A percentile compares a stretch with the other conserved stretches of the same genome.
phyloP scores from a whole-genome alignment of 92 coral and sea anemone genomes.

The Epizoanthus scotinus region DNA sequence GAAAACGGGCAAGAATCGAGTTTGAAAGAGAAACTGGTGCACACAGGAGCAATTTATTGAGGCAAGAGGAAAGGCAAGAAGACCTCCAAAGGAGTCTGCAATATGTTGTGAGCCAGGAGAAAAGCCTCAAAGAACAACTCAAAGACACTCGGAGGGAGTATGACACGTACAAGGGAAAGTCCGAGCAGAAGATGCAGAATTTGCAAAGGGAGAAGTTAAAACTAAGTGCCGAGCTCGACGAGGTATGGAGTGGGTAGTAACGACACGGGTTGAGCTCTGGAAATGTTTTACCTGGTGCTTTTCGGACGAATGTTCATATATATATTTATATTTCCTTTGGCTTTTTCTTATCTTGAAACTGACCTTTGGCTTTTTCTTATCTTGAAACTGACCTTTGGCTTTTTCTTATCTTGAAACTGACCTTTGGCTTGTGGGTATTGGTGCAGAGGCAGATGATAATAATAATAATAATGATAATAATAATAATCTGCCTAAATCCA shows the following conservation, averaged over 20 bases:
- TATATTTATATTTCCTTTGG: no score
- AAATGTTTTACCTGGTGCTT: no score
- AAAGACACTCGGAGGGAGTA: conserved; percentile 82
- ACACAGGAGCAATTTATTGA: conserved; percentile 54
- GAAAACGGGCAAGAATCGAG: conserved; percentile 87
- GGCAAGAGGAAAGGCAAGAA: conserved; percentile 71
- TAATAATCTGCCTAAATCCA: no score
- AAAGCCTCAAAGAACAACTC: conserved; percentile 83
- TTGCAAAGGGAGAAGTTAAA: conserved; percentile 92
- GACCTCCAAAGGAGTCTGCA: conserved; percentile 81
- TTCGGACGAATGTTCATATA: no score
- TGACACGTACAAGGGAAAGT: conserved; percentile 73
- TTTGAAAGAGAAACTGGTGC: conserved; percentile 72
- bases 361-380: no score
- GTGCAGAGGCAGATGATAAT: no score
- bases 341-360: no score
- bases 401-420: no score
- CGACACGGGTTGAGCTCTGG: background rate
- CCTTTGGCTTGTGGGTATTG: no score
- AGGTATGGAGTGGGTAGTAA: conserved; percentile 58
- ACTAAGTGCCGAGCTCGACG: conserved; percentile 79
- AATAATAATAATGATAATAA: no score
- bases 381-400: no score
- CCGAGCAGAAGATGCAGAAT: conserved; percentile 77
- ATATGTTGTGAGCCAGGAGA: conserved; percentile 90